Conservation (phyloP, 2,113 vertebrate species). For the Notechis scutatus region DNA sequence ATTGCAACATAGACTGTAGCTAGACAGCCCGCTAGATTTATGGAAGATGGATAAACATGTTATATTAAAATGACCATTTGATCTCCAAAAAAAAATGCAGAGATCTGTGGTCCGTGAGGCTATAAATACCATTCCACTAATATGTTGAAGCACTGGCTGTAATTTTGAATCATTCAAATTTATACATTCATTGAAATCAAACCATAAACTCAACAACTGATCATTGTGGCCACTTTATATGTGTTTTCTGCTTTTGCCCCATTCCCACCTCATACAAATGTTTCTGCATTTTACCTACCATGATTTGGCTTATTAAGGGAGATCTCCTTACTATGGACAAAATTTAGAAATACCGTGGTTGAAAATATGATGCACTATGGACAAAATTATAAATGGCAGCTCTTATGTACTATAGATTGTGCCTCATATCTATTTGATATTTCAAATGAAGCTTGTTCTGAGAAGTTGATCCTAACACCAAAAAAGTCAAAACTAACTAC, state of each 20-base stretch:
- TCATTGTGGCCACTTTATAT: not conserved
- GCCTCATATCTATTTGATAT: not conserved
- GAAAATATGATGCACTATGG: not conserved
- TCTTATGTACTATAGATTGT: not conserved
- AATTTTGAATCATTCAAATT: not conserved
- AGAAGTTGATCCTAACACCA: not conserved
- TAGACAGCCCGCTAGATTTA: not conserved
- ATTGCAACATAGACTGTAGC: not conserved
- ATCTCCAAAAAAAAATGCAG: not conserved
- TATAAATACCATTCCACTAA: not conserved
- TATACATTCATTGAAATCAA: not conserved
- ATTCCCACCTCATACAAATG: not conserved
- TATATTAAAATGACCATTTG: not conserved
- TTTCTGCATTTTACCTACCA: not conserved
- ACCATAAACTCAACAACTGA: not conserved
- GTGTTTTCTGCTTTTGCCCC: not conserved
- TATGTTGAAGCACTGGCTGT: not conserved
- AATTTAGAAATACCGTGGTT: not conserved
- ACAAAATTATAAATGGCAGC: not conserved
- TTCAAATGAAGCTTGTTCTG: not conserved
- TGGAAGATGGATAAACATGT: not conserved
- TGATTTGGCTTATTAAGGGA: not conserved
- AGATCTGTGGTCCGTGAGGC: not conserved
- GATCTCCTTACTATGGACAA: not conserved
- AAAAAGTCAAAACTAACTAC: accelerated